Base-by-base conservation (phyloP, 2,888 invertebrate species). In the Dugesia japonica region DNA sequence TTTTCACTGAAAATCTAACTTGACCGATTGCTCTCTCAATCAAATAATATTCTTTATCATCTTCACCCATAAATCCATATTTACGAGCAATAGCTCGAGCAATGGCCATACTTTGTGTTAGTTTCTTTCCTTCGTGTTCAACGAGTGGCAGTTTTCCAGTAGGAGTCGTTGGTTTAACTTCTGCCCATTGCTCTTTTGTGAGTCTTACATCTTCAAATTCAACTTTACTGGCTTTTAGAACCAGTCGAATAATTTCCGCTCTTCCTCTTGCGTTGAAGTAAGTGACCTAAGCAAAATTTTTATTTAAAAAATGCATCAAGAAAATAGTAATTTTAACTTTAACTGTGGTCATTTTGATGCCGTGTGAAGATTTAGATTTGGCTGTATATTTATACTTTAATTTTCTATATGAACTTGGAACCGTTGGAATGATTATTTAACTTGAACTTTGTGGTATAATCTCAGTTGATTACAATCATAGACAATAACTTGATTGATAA, bases 181-280 rank as follows among this genome's bases (percentile, higher is more conserved):
- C 74, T 26, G 74, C 42, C 81, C 81, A 81, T 26, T 80, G 73
- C 27, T 87, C 87, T 79, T 85, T 85, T 9, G 86, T 84, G 79
- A 88, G 84, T 77, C 88, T 82, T 80, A 86, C 85, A 80, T 88
- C 88, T 80, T 87, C 86, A 80, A 86, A 88, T 79, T 87, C 86
- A 78, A 87, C 84, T 27, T 86, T 87, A 13, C 86, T 86, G 80
- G 87, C 86, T 28, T 87, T 87, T 81, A 88, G 87, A 78, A 88
- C 86, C 79, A 87, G 86, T 71, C 88, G 86, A 78, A 87, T 86
- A 80, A 87, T 86, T 81, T 88, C 88, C 28, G 87, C 88, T 56
- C 87, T 83, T 7, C 87, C 88, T 74, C 87, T 85, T 13, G 86
- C 85, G 81, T 88, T 87, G 83, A 88, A 88, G 82, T 88, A 88